Conservation (phyloP, 2,797 vertebrate genomes). For the Telmatherina bonti region DNA sequence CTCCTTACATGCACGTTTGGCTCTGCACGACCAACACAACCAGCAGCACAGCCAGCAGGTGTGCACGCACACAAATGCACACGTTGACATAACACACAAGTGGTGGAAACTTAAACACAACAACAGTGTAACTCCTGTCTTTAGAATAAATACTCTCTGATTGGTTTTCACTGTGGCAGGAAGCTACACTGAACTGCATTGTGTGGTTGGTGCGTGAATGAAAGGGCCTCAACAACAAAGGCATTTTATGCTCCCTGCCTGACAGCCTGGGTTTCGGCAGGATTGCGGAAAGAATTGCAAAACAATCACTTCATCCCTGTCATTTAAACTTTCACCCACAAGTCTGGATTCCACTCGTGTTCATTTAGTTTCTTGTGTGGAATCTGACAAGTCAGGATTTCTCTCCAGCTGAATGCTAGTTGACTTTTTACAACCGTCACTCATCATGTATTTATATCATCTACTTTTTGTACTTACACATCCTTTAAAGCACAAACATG, state of each 20-base stretch:
- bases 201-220: conserved; percentile 35
- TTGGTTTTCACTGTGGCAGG: conserved; percentile 15
- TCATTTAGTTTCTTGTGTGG: conserved; percentile 60
- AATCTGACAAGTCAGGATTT: conserved; percentile 77
- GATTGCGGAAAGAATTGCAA: conserved; percentile 50
- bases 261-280: conserved; percentile 47
- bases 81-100: not conserved
- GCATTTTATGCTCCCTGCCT: conserved; percentile 36
- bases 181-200: conserved; percentile 19
- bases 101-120: conserved; percentile 2
- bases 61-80: not conserved
- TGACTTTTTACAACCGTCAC: not conserved
- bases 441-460: not conserved
- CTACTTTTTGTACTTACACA: too few relatives aligned
- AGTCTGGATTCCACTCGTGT: conserved; percentile 68
- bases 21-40: conserved; percentile 74
- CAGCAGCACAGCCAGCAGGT: conserved; percentile 82
- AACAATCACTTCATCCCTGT: conserved; percentile 63
- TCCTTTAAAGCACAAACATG: conserved; percentile 9
- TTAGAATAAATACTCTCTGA: conserved; percentile 10
- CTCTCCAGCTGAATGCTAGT: not conserved
- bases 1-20: conserved; percentile 73
- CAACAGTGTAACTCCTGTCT: not conserved
- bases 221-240: conserved; percentile 49
- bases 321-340: conserved; percentile 54